Base-by-base conservation (phyloP, 23 tunicate genomes). In the Phallusia fumigata region DNA sequence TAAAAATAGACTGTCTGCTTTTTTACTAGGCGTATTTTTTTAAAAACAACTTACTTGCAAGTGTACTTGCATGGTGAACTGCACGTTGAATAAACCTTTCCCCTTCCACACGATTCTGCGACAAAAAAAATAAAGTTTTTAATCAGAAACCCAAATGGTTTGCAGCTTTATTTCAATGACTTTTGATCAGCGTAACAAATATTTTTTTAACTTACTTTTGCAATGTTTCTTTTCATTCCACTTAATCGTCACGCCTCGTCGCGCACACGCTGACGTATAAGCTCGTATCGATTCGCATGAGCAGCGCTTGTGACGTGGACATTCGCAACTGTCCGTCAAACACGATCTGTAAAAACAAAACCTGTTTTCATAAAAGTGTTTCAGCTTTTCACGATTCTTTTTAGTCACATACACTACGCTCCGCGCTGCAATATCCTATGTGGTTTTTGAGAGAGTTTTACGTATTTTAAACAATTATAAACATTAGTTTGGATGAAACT, bases 231-330 rank as follows among this genome's bases (percentile, higher is more conserved):
- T 33, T 53, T 58, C 45, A 35, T 91, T 76, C 88, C 88, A 86
- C 34, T 24, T 65, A 19, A 91, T 73, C 22, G 33, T 22, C 34
- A 91, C 77, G 16, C 88, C 88, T 35, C 73, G 78, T 13, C 96
- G 80, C 32, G 81, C 79, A 75, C 96, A 91, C 35, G 88, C 96
- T 21, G 52, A 32, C 24, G 85, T 80, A 52, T 91, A 91, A 24
- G 96, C 96, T 31, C 69, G 78, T 73, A 91, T 91, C 18, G 96
- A 83, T 45, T 91, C 96, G 64, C 96, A 91, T 18, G 96, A 75
- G 74, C 96, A 91, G 64, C 81, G 87, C 30, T 72, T 64, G 35
- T 33, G 53, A 13, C 64, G 73, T 18, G 88, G 88, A 89, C 96
- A 91, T 58, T 91, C 88, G 72, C 96, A 91, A 51, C 91, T 83